A percentile compares a stretch with the other conserved stretches of the same genome.
These are phyloP conservation scores for Stenotaenia linearis DNA, from an alignment of 2,888 invertebrate genomes.

Conservation along the genomic window DNA sequence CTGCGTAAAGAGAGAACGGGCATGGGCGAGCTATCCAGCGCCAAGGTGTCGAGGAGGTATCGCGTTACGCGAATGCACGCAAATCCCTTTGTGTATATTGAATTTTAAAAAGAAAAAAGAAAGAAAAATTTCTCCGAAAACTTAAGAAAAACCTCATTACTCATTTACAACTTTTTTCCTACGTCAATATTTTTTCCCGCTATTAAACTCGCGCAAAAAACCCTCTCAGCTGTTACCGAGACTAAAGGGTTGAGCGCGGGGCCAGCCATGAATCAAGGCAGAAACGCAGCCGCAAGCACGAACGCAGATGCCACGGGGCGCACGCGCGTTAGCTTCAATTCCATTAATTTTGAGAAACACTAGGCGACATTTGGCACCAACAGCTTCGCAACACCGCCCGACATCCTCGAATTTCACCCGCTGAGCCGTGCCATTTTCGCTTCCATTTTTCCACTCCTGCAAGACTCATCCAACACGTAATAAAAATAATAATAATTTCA, in stretches of 20 bases:
- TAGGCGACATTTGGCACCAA: conserved; percentile 20
- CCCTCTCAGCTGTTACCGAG: background rate
- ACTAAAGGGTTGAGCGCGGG: conserved; percentile 5
- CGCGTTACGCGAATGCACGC: background rate
- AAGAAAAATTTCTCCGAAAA: background rate
- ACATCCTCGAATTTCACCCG: conserved; percentile 2
- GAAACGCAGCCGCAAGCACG: conserved; percentile 14
- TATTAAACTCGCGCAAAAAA: background rate
- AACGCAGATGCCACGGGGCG: background rate
- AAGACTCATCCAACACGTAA: background rate
- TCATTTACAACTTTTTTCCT: conserved; percentile 21
- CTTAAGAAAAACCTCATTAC: background rate
- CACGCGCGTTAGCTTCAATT: conserved; percentile 23
- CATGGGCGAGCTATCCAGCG: background rate
- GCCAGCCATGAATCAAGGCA: conserved; percentile 19
- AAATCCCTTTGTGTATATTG: conserved; percentile 22
- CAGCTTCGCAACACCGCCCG: background rate
- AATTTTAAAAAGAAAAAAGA: background rate
- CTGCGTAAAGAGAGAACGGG: background rate
- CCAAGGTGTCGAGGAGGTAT: conserved; percentile 5
- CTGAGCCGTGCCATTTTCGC: background rate
- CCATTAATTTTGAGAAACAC: conserved; percentile 24
- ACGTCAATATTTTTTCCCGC: background rate
- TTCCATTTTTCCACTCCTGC: background rate
- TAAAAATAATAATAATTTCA: background rate